Percentiles rank a stretch among this genome's conserved stretches.
phyloP scores from a whole-genome alignment of 1,140 invertebrate species.

The Musca domestica region DNA sequence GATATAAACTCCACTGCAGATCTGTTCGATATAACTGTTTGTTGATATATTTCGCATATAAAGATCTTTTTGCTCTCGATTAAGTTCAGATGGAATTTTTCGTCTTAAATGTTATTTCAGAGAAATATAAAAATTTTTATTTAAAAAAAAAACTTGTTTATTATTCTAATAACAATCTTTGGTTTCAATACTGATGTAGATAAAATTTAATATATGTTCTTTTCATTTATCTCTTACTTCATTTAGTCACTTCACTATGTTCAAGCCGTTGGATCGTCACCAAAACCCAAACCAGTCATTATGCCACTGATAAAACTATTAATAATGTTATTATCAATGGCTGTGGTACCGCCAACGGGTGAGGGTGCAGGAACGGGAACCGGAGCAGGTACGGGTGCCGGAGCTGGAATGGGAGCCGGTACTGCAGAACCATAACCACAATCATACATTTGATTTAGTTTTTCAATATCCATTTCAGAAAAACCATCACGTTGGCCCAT shows the following conservation, averaged over 20 bases:
- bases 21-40: too few relatives aligned
- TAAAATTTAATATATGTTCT: too few relatives aligned
- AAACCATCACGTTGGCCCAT: conserved; percentile 72
- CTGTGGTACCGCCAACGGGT: conserved; percentile 21
- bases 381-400: conserved; percentile 21
- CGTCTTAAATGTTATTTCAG: too few relatives aligned
- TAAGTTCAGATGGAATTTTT: too few relatives aligned
- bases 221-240: too few relatives aligned
- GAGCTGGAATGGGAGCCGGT: conserved; percentile 14
- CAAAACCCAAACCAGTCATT: conserved; percentile 42
- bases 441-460: conserved; percentile 75
- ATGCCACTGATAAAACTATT: conserved; percentile 45
- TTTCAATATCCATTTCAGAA: conserved; percentile 69
- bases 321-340: conserved; percentile 41
- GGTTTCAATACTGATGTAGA: too few relatives aligned
- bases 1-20: too few relatives aligned
- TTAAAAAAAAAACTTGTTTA: too few relatives aligned
- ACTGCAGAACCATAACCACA: conserved; percentile 53
- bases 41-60: too few relatives aligned
- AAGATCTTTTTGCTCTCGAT: too few relatives aligned
- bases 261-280: conserved; percentile 26
- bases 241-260: not conserved
- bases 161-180: too few relatives aligned
- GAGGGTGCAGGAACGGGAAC: conserved; percentile 22
- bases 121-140: too few relatives aligned